Base-by-base conservation (phyloP, 2,113 vertebrate genomes). In the Aplodontia rufa region DNA sequence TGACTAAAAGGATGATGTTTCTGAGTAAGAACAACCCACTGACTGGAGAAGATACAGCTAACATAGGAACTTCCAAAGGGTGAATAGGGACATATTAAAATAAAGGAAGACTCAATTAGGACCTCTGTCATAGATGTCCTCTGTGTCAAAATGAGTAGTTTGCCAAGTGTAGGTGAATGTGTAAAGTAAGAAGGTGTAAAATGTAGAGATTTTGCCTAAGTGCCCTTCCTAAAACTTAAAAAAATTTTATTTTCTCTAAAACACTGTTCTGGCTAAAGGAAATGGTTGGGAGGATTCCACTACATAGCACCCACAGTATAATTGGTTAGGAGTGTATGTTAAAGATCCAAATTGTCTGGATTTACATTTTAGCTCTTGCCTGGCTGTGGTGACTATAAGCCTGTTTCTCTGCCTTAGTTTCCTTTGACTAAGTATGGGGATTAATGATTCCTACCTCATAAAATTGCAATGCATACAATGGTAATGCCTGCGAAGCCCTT, bases 1-100 rank as follows among this genome's bases (percentile, higher is more conserved):
- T 40, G 11, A 90, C 35, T 95, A 24, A 83, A 68, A 86, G 62
- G 87, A 82, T 93, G 66, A 76, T 93, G 66, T 87, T 95, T 94
- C 58, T 85, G 37, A n/a, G 14, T 30, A 24, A 92, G 82, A 90
- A 91, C 69, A 90, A 40, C 12, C 85, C 47, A 40, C 12, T 66
- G n/a, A 90, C 64, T 87, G 14, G 60, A 92, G 26, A 87, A 85
- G 53, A 72, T 37, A 72, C 2, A 55, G 22, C 82, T 80, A 92
- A 87, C 26, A n/a, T 49, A 68, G n/a, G 74, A 93, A 55, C n/a
- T 84, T 96, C 64, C 64, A 92, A 17, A 85, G 58, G 51, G 35
- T 93, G 16, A 89, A 78, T 62, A 85, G 32, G 83, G 91, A 64
- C 85, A 40, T 66, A 78, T 42, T 86, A 84, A 88, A 53, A 86